Conservation (phyloP, 2,113 vertebrate species). For the Epinephelus moara region DNA sequence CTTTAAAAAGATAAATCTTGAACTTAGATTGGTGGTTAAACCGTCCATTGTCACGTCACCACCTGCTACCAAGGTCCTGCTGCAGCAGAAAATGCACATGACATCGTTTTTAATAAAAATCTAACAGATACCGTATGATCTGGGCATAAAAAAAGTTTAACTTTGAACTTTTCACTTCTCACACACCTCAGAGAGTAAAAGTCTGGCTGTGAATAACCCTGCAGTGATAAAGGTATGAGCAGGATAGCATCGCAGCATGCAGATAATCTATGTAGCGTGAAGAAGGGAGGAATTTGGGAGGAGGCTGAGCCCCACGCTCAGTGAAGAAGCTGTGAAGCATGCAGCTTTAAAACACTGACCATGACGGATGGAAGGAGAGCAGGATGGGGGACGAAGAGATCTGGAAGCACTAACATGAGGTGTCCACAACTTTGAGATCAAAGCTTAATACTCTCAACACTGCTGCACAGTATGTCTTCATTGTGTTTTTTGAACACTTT, state of each 20-base stretch:
- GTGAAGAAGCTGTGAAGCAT: slow-evolving; percentile 37
- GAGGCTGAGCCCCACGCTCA: slow-evolving; percentile 8
- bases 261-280: slow-evolving; percentile 55
- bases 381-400: not conserved
- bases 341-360: slow-evolving; percentile 27
- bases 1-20: not conserved
- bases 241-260: slow-evolving; percentile 37
- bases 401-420: not conserved
- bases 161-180: not conserved
- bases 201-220: not conserved
- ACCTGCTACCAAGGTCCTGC: not conserved
- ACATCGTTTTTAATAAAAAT: not conserved
- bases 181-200: not conserved
- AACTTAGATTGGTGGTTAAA: not conserved
- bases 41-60: not conserved
- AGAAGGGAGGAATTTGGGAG: slow-evolving; percentile 59
- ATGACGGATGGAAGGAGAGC: slow-evolving; percentile 30
- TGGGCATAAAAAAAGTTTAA: not conserved
- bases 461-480: not conserved
- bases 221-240: slow-evolving; percentile 28
- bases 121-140: not conserved
- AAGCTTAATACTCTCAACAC: not conserved
- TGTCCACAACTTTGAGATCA: not conserved
- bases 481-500: not conserved
- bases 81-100: too few species aligned